A percentile compares a stretch with the other conserved stretches of the same genome.
These are phyloP conservation scores for Thera britannica DNA, from an alignment of 2,888 invertebrate genomes.

Conservation along the genomic window DNA sequence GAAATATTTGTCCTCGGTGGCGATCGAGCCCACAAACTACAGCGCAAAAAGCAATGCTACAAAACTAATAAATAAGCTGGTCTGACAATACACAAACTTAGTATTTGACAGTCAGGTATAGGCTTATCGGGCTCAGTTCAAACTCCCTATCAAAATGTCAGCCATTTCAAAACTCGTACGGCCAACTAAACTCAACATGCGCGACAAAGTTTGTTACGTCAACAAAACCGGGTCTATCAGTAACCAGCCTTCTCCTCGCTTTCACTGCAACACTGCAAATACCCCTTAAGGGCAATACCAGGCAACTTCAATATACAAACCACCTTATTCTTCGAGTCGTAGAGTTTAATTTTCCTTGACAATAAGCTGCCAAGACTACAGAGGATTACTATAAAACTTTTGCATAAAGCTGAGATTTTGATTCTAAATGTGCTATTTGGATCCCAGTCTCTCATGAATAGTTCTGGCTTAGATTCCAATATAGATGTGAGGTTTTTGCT, in stretches of 20 bases:
- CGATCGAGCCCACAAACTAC: too few species aligned
- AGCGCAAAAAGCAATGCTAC: too few species aligned
- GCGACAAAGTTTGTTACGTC: slow-evolving; percentile 28
- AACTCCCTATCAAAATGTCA: background rate
- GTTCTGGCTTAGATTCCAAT: slow-evolving; percentile 33
- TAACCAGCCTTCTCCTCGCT: slow-evolving; percentile 24
- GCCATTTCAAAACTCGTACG: slow-evolving; percentile 3
- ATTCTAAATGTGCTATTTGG: slow-evolving; percentile 36
- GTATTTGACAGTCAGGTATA: too few species aligned
- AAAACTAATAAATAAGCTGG: too few species aligned
- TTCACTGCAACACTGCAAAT: slow-evolving; percentile 31
- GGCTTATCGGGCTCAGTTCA: too few species aligned
- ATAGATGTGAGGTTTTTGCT: slow-evolving; percentile 24
- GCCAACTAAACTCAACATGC: slow-evolving; percentile 12
- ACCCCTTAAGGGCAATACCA: slow-evolving; percentile 10
- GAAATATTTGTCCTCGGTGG: too few species aligned
- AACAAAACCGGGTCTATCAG: slow-evolving; percentile 34
- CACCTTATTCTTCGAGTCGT: slow-evolving; percentile 4
- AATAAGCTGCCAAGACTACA: slow-evolving; percentile 18
- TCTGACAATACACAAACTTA: too few species aligned
- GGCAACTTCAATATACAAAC: slow-evolving; percentile 3
- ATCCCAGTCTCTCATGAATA: slow-evolving; percentile 34
- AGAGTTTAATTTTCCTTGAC: slow-evolving; percentile 22
- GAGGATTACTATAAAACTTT: slow-evolving; percentile 31
- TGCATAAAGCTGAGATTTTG: slow-evolving; percentile 33